Percentiles rank a stretch among this genome's conserved stretches.
Evolutionary conservation across 2,113 vertebrate species (phyloP).

Genomic region (Nesospiza acunhae): DNA sequence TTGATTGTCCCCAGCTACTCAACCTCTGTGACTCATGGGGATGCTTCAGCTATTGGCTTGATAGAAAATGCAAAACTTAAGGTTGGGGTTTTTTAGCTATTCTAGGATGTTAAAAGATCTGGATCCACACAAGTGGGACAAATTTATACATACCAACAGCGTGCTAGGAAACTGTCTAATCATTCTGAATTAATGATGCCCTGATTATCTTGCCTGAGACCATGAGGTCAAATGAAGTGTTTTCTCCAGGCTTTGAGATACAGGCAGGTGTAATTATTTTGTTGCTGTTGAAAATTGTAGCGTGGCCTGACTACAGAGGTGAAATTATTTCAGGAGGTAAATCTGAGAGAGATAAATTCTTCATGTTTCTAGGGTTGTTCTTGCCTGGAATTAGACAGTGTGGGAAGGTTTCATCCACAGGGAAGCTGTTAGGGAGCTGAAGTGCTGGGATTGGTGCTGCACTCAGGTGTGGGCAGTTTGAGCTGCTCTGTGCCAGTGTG

Average conservation of each 20-base stretch:
- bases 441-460: neutral
- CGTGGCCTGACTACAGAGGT: neutral
- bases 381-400: neutral
- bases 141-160: neutral
- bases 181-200: neutral
- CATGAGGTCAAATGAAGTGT: neutral
- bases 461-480: neutral
- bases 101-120: neutral
- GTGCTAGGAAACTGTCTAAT: neutral
- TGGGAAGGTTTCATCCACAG: neutral
- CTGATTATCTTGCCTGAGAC: neutral
- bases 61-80: neutral
- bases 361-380: neutral
- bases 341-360: neutral
- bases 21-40: constrained; percentile 12
- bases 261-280: neutral
- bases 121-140: neutral
- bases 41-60: neutral
- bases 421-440: neutral
- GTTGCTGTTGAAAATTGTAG: neutral
- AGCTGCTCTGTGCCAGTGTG: too few species aligned
- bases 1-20: constrained; percentile 22
- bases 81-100: neutral
- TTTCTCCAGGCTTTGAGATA: neutral
- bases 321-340: neutral